Evolutionary conservation across 2,888 invertebrate genomes (phyloP).

Genomic region (Pristionchus exspectatus): DNA sequence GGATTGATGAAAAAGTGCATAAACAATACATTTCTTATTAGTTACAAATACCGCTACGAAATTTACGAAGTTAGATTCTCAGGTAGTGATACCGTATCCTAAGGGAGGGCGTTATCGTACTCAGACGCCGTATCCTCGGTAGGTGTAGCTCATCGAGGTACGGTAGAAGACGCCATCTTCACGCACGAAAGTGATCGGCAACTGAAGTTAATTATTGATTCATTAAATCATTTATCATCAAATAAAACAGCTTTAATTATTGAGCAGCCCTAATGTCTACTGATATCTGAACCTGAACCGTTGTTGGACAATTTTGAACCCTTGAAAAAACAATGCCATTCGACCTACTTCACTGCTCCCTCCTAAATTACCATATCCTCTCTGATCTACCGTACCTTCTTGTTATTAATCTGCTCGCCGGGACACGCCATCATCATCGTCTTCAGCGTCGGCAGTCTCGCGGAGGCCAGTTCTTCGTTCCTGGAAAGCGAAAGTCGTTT

Average conservation of each 20-base stretch:
- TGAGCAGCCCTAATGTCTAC: background rate
- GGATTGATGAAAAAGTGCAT: too few relatives aligned
- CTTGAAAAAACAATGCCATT: too few relatives aligned
- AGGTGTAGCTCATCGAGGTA: conserved; percentile 98
- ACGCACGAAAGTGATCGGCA: conserved; percentile 92
- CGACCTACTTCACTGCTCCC: too few relatives aligned
- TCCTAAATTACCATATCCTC: background rate
- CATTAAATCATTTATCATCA: background rate
- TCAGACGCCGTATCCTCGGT: conserved; percentile 79
- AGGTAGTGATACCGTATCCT: too few relatives aligned
- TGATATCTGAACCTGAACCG: background rate
- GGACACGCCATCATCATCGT: background rate
- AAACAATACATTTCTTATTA: too few relatives aligned
- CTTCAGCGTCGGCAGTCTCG: background rate
- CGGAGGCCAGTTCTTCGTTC: too few relatives aligned
- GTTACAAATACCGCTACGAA: too few relatives aligned
- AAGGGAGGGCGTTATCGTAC: too few relatives aligned
- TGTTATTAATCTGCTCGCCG: background rate
- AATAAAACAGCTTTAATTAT: background rate
- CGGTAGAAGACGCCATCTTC: conserved; percentile 97
- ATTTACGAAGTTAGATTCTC: too few relatives aligned
- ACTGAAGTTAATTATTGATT: conserved; percentile 81
- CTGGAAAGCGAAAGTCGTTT: too few relatives aligned
- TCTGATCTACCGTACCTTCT: background rate
- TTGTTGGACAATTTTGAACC: background rate